Evolutionary conservation across 1,140 invertebrate genomes (phyloP).

Genomic region (Notospermus geniculatus): DNA sequence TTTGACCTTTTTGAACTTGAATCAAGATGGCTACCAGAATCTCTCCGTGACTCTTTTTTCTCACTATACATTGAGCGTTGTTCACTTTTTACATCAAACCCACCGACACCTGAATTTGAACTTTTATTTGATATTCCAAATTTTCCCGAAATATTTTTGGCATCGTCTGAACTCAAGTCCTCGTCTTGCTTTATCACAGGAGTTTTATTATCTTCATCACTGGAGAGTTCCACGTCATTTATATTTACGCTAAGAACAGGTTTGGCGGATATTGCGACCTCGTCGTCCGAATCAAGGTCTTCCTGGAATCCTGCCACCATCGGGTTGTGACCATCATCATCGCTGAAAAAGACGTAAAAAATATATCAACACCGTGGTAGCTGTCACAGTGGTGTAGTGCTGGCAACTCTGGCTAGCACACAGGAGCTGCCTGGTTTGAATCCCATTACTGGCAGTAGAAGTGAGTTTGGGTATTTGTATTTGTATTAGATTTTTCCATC

Average conservation of each 20-base stretch:
- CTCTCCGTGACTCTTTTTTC: not conserved
- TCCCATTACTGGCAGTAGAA: too few species aligned
- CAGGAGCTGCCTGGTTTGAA: too few species aligned
- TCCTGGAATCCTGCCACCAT: constrained; percentile 84
- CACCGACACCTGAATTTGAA: constrained; percentile 25
- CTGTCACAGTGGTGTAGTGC: too few species aligned
- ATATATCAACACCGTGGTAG: too few species aligned
- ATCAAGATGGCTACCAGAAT: not conserved
- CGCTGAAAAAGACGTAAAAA: constrained; percentile 59
- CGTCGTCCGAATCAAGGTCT: constrained; percentile 62
- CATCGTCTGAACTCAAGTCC: not conserved
- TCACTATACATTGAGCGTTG: not conserved
- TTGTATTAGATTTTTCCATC: too few species aligned
- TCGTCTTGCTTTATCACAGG: constrained; percentile 1
- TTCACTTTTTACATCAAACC: constrained; percentile 18
- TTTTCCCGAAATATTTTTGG: constrained; percentile 5
- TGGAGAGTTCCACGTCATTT: constrained; percentile 34
- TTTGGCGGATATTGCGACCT: constrained; percentile 15
- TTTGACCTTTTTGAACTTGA: not conserved
- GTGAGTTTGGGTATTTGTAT: too few species aligned
- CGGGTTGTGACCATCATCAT: constrained; percentile 76
- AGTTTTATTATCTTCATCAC: constrained; percentile 37
- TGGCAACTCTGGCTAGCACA: too few species aligned
- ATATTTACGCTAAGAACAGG: not conserved
- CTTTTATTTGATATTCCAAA: constrained; percentile 11